Evolutionary conservation across 1,140 invertebrate genomes (phyloP), one percentile per base, ranked within the genome.

Genomic region (Thaumatotibia leucotreta): DNA sequence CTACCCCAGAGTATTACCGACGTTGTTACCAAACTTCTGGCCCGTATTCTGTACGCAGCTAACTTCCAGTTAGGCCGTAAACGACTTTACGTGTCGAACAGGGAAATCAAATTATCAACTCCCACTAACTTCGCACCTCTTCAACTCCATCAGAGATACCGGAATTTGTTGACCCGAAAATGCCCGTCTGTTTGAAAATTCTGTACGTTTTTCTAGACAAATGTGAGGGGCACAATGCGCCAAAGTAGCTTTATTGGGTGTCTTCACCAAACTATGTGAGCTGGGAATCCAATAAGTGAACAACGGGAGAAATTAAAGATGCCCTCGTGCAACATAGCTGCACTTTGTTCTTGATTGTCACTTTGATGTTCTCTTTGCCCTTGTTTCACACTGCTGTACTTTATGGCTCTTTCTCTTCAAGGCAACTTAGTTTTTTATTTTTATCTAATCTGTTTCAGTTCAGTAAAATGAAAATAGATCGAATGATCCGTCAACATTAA

Each of bases 31-130:
- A 64, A 80, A 83, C 82, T 70, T 82, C 52, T 81, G 61, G 24
- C 64, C 69, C 67, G 72, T 76, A 80, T 82, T 82, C 77, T 69
- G 66, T 77, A 75, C 66, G 69, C 77, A 79, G 72, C 74, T 77
- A 84, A 84, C 79, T 86, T 84, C 73, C 67, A 79, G 76, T 82
- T 83, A 83, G 75, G 76, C 75, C 76, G 77, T 87, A 88, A 87
- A 88, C 82, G 84, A 86, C 76, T 84, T 86, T 85, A 86, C 83
- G 84, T 89, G 82, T 87, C 79, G 78, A 83, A 88, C 77, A 80
- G 79, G 80, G 77, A 85, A 90, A 90, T 90, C 83, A 87, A 90
- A 90, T 88, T 88, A 88, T 83, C 80, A 84, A 84, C 84, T 87
- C 78, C 75, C 69, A 81, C 79, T 65, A 80, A 80, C 74, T 83